Conservation (phyloP, 2,888 invertebrate genomes). For the Hemithea aestivaria region DNA sequence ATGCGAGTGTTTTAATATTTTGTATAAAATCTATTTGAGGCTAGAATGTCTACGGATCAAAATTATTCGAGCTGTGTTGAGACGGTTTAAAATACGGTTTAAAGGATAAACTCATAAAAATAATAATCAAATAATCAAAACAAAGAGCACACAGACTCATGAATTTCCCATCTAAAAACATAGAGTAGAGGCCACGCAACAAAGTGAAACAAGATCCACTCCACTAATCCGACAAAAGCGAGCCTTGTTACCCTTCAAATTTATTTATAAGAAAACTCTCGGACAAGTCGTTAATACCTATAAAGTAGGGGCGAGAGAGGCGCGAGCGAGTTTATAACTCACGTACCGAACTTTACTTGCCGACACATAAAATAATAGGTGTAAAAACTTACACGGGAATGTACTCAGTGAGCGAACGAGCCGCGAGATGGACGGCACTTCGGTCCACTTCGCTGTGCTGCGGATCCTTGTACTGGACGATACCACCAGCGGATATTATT, state of each 20-base stretch:
- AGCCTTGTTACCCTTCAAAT: slow-evolving; percentile 80
- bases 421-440: slow-evolving; percentile 69
- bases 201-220: slow-evolving; percentile 79
- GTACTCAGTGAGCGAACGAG: slow-evolving; percentile 75
- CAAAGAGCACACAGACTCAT: slow-evolving; percentile 47
- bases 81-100: too few relatives aligned
- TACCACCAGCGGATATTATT: slow-evolving; percentile 25
- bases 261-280: slow-evolving; percentile 80
- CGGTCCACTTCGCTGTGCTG: slow-evolving; percentile 25
- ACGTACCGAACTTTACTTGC: slow-evolving; percentile 80
- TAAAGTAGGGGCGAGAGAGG: slow-evolving; percentile 79
- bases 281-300: slow-evolving; percentile 80
- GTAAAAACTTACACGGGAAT: slow-evolving; percentile 80
- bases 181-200: slow-evolving; percentile 68
- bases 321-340: slow-evolving; percentile 79
- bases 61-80: too few relatives aligned
- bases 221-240: slow-evolving; percentile 79
- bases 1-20: too few relatives aligned
- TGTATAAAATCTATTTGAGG: too few relatives aligned
- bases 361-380: slow-evolving; percentile 80
- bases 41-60: too few relatives aligned
- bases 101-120: too few relatives aligned
- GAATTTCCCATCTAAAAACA: slow-evolving; percentile 67
- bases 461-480: slow-evolving; percentile 17
- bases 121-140: slow-evolving; percentile 43